Conservation (phyloP, 2,113 vertebrate genomes). For the Cochlearius cochlearius region DNA sequence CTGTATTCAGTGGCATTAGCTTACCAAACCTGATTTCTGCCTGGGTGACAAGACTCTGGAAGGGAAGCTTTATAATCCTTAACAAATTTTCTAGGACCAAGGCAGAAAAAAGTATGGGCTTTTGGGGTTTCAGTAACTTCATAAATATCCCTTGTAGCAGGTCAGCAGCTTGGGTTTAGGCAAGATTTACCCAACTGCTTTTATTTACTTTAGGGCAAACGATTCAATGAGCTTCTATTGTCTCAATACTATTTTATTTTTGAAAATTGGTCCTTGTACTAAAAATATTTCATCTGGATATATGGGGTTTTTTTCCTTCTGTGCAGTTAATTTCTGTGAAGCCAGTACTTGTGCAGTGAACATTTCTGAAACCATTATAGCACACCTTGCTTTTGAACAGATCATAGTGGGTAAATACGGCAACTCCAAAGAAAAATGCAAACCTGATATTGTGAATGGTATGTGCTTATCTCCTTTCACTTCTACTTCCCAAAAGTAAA, state of each 20-base stretch:
- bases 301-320: background rate
- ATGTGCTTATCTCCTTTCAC: background rate
- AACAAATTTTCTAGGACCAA: background rate
- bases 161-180: background rate
- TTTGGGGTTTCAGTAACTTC: background rate
- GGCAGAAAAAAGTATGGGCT: background rate
- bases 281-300: background rate
- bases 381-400: background rate
- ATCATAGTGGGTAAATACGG: constrained; percentile 48
- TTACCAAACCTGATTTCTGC: background rate
- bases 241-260: background rate
- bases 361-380: background rate
- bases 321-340: constrained; percentile 68
- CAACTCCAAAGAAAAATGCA: constrained; percentile 30
- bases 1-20: background rate
- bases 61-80: background rate
- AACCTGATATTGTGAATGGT: background rate
- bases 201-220: background rate
- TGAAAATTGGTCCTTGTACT: background rate
- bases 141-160: background rate
- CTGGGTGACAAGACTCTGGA: background rate
- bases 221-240: background rate
- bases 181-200: background rate
- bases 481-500: background rate
- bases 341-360: background rate